Conservation (phyloP, 2,888 invertebrate species). For the Ophioninae sp. region DNA sequence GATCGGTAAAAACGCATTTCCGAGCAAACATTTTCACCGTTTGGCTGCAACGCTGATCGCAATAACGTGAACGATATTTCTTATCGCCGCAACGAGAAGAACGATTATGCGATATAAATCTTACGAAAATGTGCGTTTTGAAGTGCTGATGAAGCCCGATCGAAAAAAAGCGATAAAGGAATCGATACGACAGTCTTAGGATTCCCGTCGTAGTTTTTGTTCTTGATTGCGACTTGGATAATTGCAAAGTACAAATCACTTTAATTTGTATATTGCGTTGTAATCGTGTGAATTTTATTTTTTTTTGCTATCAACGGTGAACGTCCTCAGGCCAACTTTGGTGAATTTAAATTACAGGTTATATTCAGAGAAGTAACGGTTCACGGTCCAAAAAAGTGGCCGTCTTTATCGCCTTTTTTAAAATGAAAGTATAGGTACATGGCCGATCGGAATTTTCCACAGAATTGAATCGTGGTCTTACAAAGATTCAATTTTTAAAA, state of each 20-base stretch:
- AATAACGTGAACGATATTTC: background rate
- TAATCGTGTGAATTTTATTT: too few species aligned
- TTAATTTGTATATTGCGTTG: background rate
- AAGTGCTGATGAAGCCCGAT: background rate
- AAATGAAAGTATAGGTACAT: background rate
- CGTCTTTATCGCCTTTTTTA: background rate
- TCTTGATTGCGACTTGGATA: background rate
- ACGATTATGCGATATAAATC: background rate
- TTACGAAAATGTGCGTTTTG: background rate
- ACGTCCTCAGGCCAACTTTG: too few species aligned
- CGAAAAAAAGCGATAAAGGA: background rate
- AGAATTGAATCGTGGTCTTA: background rate
- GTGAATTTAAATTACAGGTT: too few species aligned
- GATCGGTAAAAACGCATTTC: background rate
- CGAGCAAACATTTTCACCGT: background rate
- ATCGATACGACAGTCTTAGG: background rate
- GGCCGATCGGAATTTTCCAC: background rate
- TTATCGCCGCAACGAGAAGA: background rate
- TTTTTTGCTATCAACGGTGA: too few species aligned
- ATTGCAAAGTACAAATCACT: background rate
- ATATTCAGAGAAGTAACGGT: background rate
- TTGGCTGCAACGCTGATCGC: background rate
- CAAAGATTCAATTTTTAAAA: background rate
- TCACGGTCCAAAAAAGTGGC: background rate
- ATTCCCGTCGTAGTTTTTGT: background rate